Conservation (phyloP, 2,113 vertebrate species). For the Myrmecobius fasciatus region DNA sequence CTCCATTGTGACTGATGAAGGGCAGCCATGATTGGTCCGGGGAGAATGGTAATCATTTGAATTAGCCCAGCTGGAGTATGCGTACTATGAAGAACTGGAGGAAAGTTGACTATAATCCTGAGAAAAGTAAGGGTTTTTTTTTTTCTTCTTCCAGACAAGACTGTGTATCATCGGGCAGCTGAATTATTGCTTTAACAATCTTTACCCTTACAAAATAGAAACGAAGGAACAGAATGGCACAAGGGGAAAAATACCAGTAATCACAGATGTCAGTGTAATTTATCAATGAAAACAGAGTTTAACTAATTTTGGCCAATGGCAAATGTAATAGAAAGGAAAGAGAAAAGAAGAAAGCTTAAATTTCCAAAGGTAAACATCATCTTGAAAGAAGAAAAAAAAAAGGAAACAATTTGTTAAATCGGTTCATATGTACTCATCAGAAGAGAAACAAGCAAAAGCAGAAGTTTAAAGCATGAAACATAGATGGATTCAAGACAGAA, state of each 20-base stretch:
- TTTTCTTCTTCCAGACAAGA: too few species aligned
- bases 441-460: neutral
- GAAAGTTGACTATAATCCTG: neutral
- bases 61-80: neutral
- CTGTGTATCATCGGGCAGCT: neutral
- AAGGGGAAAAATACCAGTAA: neutral
- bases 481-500: slow-evolving; percentile 5
- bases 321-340: neutral
- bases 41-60: neutral
- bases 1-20: neutral
- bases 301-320: slow-evolving; percentile 31
- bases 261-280: neutral
- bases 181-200: neutral
- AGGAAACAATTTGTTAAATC: neutral
- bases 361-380: neutral
- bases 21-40: neutral
- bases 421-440: slow-evolving; percentile 6
- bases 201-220: neutral
- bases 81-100: neutral
- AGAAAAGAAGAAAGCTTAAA: neutral
- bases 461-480: neutral
- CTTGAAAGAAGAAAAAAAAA: neutral
- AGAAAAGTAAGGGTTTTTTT: neutral
- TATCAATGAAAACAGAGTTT: slow-evolving; percentile 8
- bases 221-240: neutral